Evolutionary conservation across 2,797 vertebrate species (phyloP), one percentile per base, ranked within the genome.

Genomic region (Masticophis lateralis): DNA sequence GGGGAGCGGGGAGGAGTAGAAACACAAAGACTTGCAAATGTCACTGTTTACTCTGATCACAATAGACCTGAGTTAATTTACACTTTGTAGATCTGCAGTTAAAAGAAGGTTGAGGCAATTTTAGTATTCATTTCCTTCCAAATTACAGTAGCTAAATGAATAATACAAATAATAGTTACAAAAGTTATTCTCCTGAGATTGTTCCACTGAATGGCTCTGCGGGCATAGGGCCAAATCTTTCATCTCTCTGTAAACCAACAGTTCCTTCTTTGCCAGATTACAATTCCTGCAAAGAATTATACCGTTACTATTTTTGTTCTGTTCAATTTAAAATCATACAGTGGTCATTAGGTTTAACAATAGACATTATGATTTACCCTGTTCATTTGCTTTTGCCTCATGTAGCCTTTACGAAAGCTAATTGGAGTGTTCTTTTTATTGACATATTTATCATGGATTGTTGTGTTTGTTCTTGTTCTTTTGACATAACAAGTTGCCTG

Each of bases 281-380:
- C 69, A 83, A 56, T 83, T 91, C 69, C 47, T 89, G 63, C 69
- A n/a, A 63, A 32, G 59, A 90, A 86, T 89, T 91, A 93, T 89
- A 60, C 74, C 18, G 47, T 89, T 60, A 91, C 7, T 91, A 60
- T 86, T 91, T 93, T 74, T 91, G 90, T 93, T 91, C 90, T 91
- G 69, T 90, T 89, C 69, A 66, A 89, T 93, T 93, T 93, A 89
- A 86, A 93, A 91, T 91, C 56, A 86, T 87, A 89, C 51, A 86
- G 57, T 89, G 87, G 90, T 91, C 87, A 93, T 91, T 93, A 91
- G 93, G 60, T 55, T 91, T 88, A 91, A 93, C 87, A 91, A 83
- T 57, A 53, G 66, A 91, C 91, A 89, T 66, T 87, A 93, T 93
- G n/a, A 86, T 69, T 86, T 91, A 55, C 90, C 53, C 57, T 86